Conservation (phyloP, 2,113 vertebrate genomes). For the Sterna hirundo region DNA sequence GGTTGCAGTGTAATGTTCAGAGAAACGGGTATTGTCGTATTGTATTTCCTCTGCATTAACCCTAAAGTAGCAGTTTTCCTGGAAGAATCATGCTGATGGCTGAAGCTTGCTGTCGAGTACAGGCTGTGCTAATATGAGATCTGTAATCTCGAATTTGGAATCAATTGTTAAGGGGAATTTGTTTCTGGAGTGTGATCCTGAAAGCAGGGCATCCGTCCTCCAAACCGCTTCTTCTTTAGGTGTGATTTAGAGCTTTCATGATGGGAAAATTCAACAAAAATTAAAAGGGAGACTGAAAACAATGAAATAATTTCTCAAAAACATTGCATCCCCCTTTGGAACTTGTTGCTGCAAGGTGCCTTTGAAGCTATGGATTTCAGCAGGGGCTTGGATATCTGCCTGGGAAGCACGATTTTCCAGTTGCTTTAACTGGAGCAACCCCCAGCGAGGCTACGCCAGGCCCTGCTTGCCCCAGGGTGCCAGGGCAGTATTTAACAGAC, state of each 20-base stretch:
- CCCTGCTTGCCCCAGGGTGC: not conserved
- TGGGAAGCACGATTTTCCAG: not conserved
- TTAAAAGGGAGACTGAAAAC: not conserved
- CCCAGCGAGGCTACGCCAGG: fast-evolving
- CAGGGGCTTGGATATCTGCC: not conserved
- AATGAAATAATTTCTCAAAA: not conserved
- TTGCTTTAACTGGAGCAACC: not conserved
- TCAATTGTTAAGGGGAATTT: not conserved
- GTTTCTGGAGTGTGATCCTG: not conserved
- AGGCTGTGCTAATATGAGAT: not conserved
- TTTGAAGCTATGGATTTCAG: not conserved
- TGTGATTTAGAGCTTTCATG: not conserved
- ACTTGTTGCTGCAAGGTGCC: not conserved
- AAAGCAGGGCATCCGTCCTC: not conserved
- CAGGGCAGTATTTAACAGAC: not conserved
- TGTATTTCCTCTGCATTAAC: conserved; percentile 37
- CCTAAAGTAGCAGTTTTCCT: not conserved
- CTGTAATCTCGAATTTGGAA: not conserved
- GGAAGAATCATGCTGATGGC: not conserved
- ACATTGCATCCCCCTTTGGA: not conserved
- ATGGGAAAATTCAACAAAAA: not conserved
- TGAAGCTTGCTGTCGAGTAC: not conserved
- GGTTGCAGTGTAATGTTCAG: not conserved
- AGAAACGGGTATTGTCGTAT: not conserved
- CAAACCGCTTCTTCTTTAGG: not conserved